Evolutionary conservation across 1,140 invertebrate species (phyloP), one percentile per base, ranked within the genome.

Genomic region (Callitettix versicolor): DNA sequence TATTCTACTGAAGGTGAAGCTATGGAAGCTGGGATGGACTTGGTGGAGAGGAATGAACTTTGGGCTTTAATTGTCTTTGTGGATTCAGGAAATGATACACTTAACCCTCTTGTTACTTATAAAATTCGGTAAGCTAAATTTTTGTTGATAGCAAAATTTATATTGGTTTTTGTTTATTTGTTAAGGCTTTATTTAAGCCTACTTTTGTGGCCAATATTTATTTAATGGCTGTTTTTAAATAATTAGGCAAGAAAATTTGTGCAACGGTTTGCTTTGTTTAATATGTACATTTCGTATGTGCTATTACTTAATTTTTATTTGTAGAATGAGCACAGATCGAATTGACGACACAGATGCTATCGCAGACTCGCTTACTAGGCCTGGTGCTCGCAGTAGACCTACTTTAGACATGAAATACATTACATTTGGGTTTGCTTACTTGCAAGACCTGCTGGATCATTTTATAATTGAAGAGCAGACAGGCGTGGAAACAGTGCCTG

Each of bases 361-460:
- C 3, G 64, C 68, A 30, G 75, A 77, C 55, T 58, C 65, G 43
- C 26, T 67, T n/a, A 56, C 58, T 59, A 64, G 62, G 1, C 73
- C 73, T 42, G 69, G 69, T 3, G 71, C 76, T 0, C 58, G 78
- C 52, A 56, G 66, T 21, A 60, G 66, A 21, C 69, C 76, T 4
- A 56, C 63, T 5, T 66, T 69, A 53, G 75, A 78, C 60, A 60
- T 76, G 15, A 81, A 80, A 60, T 81, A 80, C 61, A 58, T 79
- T 15, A 74, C 71, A 1, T 76, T 67, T 65, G 79, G 79, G 18
- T 81, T 81, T 67, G 71, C 72, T 30, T 79, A 76, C 61, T 62
- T 81, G 5, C 79, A 82, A 65, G 79, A 81, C 58, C 71, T 79
- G 67, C 64, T 81, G 43, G 79, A 82, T 58, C 71, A 73, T 47